Conservation (phyloP, 2,113 vertebrate species). For the Chitala chitala region DNA sequence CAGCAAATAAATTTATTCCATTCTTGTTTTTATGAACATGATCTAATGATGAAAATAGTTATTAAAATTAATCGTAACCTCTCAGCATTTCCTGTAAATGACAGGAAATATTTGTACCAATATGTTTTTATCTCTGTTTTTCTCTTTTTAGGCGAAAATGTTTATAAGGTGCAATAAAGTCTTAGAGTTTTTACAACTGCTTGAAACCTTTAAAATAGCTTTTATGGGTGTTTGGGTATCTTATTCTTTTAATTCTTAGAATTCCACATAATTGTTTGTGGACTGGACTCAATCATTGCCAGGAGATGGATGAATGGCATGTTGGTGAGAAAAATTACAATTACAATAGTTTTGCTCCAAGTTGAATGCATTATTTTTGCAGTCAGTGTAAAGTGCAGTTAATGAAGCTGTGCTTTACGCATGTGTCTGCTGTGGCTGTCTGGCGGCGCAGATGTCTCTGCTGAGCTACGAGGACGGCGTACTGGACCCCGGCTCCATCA, state of each 20-base stretch:
- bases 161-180: too few relatives aligned
- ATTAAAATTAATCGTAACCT: too few relatives aligned
- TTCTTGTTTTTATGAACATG: not conserved
- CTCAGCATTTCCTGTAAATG: not conserved
- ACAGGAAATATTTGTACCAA: not conserved
- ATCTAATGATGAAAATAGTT: too few relatives aligned
- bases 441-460: conserved; percentile 70
- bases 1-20: not conserved
- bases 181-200: too few relatives aligned
- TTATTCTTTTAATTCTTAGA: conserved; percentile 58
- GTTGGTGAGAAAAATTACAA: conserved; percentile 70
- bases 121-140: too few relatives aligned
- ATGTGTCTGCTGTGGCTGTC: not conserved
- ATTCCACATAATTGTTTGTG: conserved; percentile 94
- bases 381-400: not conserved
- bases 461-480: conserved; percentile 86
- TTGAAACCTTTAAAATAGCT: too few relatives aligned
- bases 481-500: conserved; percentile 88
- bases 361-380: not conserved
- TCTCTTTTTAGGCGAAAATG: too few relatives aligned
- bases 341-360: not conserved
- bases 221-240: too few relatives aligned
- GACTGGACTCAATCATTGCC: conserved; percentile 87
- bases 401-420: not conserved
- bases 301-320: conserved; percentile 97